Percentiles rank a stretch among this genome's conserved stretches.
These are phyloP conservation scores for Sminthurides aquaticus DNA, from an alignment of 2,888 invertebrate genomes.

Conservation along the genomic window DNA sequence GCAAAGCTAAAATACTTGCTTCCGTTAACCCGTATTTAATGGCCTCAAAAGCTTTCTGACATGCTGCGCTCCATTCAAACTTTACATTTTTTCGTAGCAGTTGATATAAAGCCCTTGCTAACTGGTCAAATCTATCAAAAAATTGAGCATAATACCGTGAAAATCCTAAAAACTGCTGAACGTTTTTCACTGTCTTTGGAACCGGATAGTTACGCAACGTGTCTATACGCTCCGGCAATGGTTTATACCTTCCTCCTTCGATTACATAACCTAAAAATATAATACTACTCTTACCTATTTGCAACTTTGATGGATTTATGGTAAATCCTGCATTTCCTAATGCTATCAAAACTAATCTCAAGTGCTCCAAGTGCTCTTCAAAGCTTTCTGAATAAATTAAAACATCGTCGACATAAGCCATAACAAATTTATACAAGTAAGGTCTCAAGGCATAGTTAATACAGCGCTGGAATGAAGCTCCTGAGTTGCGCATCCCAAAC, in stretches of 20 bases:
- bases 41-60: conserved; percentile 17
- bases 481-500: too few species aligned
- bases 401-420: conserved; percentile 44
- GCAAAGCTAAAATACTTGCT: conserved; percentile 34
- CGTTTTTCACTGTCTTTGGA: conserved; percentile 37
- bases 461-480: too few species aligned
- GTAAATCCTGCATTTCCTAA: conserved; percentile 41
- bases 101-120: conserved; percentile 19
- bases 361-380: conserved; percentile 37
- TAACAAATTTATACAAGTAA: too few species aligned
- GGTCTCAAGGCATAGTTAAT: too few species aligned
- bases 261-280: conserved; percentile 45
- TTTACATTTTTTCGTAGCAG: conserved; percentile 25
- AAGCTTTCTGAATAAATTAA: conserved; percentile 38
- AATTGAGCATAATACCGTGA: too few species aligned
- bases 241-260: conserved; percentile 39
- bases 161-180: conserved; percentile 44
- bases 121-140: too few species aligned
- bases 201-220: conserved; percentile 39
- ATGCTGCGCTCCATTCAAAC: conserved; percentile 19
- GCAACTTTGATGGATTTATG: conserved; percentile 44
- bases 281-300: conserved; percentile 41
- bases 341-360: conserved; percentile 31
- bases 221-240: conserved; percentile 39
- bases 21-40: conserved; percentile 21